Conservation (phyloP, 2,797 vertebrate genomes). For the Chromis chromis region DNA sequence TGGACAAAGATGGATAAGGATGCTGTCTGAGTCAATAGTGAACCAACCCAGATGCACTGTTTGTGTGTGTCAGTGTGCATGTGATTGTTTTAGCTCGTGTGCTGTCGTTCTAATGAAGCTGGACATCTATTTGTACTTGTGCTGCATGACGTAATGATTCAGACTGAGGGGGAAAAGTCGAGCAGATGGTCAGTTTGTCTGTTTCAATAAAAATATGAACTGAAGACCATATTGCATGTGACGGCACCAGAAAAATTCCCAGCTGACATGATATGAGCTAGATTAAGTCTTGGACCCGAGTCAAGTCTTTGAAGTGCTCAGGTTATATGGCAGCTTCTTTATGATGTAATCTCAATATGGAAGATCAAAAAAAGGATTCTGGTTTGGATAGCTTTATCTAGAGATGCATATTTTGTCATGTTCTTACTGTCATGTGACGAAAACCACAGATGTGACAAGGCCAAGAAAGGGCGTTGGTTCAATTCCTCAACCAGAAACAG, state of each 20-base stretch:
- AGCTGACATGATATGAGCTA: constrained; percentile 22
- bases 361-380: constrained; percentile 17
- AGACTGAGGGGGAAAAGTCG: not conserved
- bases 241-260: constrained; percentile 27
- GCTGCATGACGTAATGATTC: constrained; percentile 51
- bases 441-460: not conserved
- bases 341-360: constrained; percentile 30
- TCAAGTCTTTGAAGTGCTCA: constrained; percentile 44
- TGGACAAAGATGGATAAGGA: constrained; percentile 73
- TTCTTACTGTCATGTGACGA: constrained; percentile 5
- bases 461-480: not conserved
- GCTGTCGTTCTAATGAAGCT: constrained; percentile 31
- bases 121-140: constrained; percentile 43
- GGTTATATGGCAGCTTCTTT: constrained; percentile 20
- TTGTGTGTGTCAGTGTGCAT: constrained; percentile 6
- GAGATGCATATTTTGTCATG: constrained; percentile 7
- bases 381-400: constrained; percentile 12
- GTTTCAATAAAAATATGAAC: constrained; percentile 47
- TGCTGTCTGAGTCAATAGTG: constrained; percentile 53
- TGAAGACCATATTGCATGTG: constrained; percentile 18
- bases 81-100: constrained; percentile 17
- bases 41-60: constrained; percentile 51
- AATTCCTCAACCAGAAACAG: not conserved
- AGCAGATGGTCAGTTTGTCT: constrained; percentile 50
- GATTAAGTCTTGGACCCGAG: constrained; percentile 30